These are phyloP conservation scores for Cyrtonyx montezumae DNA, from an alignment of 2,113 vertebrate genomes.

Conservation along the genomic window DNA sequence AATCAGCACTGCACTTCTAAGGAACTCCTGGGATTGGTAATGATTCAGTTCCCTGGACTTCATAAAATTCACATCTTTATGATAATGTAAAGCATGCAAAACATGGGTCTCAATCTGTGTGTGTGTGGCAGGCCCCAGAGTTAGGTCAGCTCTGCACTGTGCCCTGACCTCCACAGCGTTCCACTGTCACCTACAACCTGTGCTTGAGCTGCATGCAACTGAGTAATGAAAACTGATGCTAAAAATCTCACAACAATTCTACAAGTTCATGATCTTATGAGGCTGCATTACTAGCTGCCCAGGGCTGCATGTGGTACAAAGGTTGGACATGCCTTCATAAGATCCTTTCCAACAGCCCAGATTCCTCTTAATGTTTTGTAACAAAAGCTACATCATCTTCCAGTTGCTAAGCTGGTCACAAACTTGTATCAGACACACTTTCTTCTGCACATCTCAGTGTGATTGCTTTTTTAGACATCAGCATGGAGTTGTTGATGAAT, in stretches of 20 bases:
- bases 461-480: conserved; percentile 50
- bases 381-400: not conserved
- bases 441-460: not conserved
- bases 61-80: not conserved
- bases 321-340: not conserved
- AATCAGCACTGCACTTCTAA: not conserved
- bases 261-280: not conserved
- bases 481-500: conserved; percentile 48
- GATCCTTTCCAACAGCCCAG: not conserved
- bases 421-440: not conserved
- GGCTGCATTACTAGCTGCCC: not conserved
- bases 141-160: not conserved
- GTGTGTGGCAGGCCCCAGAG: not conserved
- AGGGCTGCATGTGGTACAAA: not conserved
- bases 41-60: not conserved
- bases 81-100: not conserved
- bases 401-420: not conserved
- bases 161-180: not conserved
- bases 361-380: not conserved
- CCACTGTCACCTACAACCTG: not conserved
- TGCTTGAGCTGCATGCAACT: not conserved
- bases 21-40: not conserved
- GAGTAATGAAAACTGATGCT: not conserved
- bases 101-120: not conserved
- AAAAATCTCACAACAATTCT: not conserved